Evolutionary conservation across 2,888 invertebrate genomes (phyloP).

Genomic region (Cantharis rufa): DNA sequence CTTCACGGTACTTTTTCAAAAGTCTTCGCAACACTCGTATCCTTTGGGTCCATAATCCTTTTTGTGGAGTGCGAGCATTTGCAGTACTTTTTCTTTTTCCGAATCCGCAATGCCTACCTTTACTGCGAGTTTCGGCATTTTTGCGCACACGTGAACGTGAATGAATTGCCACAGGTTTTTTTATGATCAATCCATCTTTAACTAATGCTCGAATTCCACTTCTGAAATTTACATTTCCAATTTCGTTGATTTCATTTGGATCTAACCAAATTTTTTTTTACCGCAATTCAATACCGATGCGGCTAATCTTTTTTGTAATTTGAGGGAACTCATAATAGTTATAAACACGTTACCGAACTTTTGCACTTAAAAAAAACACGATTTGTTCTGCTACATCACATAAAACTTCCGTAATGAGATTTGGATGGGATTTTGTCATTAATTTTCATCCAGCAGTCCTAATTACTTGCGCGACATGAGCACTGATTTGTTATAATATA

Average conservation of each 20-base stretch:
- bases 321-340: slow-evolving; percentile 70
- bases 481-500: too few relatives aligned
- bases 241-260: slow-evolving; percentile 99
- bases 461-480: not conserved
- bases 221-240: slow-evolving; percentile 98
- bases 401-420: not conserved
- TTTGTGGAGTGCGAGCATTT: slow-evolving; percentile 98
- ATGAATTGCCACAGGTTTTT: slow-evolving; percentile 98
- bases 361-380: not conserved
- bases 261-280: slow-evolving; percentile 99
- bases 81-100: slow-evolving; percentile 99
- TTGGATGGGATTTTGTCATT: not conserved
- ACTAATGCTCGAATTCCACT: slow-evolving; percentile 98
- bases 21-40: slow-evolving; percentile 95
- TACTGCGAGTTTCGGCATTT: slow-evolving; percentile 95
- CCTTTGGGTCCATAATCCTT: slow-evolving; percentile 92
- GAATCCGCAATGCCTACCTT: slow-evolving; percentile 98
- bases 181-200: slow-evolving; percentile 99
- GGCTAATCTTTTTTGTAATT: slow-evolving; percentile 98
- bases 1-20: slow-evolving; percentile 94
- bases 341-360: not conserved
- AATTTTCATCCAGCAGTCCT: not conserved
- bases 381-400: not conserved
- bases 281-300: slow-evolving; percentile 99
- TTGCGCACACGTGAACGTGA: slow-evolving; percentile 97